Conservation (phyloP, 2,888 invertebrate genomes). For the Leuctra nigra region DNA sequence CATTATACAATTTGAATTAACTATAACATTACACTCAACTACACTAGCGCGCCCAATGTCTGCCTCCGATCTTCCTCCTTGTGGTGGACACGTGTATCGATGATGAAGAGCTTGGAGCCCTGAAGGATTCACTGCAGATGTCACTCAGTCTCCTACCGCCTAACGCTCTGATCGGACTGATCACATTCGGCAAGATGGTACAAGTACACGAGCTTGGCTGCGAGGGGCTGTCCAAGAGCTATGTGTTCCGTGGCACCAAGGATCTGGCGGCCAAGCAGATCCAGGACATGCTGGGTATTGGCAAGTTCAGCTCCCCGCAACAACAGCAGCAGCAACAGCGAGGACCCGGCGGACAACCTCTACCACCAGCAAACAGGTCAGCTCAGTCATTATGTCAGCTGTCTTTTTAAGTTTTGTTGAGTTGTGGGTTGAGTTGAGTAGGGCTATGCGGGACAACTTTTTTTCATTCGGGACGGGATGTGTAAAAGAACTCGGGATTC, state of each 20-base stretch:
- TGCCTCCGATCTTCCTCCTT: slow-evolving; percentile 93
- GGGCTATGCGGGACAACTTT: too few species aligned
- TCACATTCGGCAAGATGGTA: slow-evolving; percentile 98
- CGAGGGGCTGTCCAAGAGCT: slow-evolving; percentile 93
- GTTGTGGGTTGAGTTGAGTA: too few species aligned
- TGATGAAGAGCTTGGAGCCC: slow-evolving; percentile 90
- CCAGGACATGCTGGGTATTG: slow-evolving; percentile 86
- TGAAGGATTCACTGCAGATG: slow-evolving; percentile 95
- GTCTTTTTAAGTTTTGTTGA: too few species aligned
- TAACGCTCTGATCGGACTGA: slow-evolving; percentile 91
- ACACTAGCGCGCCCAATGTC: slow-evolving; percentile 70
- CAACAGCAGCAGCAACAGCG: slow-evolving; percentile 40
- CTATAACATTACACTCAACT: too few species aligned
- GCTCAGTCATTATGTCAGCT: neutral
- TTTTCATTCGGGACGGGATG: too few species aligned
- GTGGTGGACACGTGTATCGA: slow-evolving; percentile 98
- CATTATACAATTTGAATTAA: too few species aligned
- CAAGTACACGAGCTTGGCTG: slow-evolving; percentile 93
- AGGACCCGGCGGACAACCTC: slow-evolving; percentile 42
- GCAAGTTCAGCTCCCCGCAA: slow-evolving; percentile 43
- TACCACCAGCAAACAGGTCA: slow-evolving; percentile 58
- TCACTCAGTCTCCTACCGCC: slow-evolving; percentile 92
- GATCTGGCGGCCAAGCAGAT: slow-evolving; percentile 94
- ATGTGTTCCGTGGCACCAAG: slow-evolving; percentile 97
- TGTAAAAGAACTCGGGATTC: too few species aligned